Evolutionary conservation across 1,140 invertebrate genomes (phyloP).

Genomic region (Drosophila rhopaloa): DNA sequence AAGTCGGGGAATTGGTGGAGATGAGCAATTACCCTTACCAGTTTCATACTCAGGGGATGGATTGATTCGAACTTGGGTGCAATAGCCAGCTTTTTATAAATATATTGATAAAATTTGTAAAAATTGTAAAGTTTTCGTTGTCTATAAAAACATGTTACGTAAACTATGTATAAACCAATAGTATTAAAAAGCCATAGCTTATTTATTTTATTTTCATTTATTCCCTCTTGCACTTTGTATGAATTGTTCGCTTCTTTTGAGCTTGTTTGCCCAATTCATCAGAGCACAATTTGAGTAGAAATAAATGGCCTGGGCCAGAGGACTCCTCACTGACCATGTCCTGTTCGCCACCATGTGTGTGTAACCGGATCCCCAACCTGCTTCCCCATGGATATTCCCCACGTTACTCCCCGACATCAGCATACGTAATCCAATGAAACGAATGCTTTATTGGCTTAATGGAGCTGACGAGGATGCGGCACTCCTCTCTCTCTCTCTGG

Average conservation of each 20-base stretch:
- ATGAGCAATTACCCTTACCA: constrained; percentile 29
- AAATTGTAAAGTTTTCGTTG: not conserved
- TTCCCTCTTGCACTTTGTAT: not conserved
- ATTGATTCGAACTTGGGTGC: not conserved
- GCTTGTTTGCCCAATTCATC: constrained; percentile 49
- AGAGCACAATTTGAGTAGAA: constrained; percentile 54
- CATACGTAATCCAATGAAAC: constrained; percentile 82
- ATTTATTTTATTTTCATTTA: not conserved
- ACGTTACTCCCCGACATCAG: constrained; percentile 52
- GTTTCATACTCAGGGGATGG: not conserved
- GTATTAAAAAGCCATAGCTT: not conserved
- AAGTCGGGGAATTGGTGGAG: not conserved
- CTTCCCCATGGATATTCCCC: not conserved
- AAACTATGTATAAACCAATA: not conserved
- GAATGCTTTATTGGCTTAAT: constrained; percentile 82
- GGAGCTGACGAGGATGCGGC: constrained; percentile 65
- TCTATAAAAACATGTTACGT: not conserved
- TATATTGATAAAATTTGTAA: not conserved
- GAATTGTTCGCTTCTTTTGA: constrained; percentile 4
- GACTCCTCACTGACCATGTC: constrained; percentile 33
- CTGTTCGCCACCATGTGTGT: constrained; percentile 22
- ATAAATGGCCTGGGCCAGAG: not conserved
- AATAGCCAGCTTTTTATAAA: not conserved
- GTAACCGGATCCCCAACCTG: constrained; percentile 62
- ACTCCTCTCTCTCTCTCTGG: constrained; percentile 40